Evolutionary conservation across 2,797 vertebrate genomes (phyloP).

Genomic region (Thamnophis elegans): DNA sequence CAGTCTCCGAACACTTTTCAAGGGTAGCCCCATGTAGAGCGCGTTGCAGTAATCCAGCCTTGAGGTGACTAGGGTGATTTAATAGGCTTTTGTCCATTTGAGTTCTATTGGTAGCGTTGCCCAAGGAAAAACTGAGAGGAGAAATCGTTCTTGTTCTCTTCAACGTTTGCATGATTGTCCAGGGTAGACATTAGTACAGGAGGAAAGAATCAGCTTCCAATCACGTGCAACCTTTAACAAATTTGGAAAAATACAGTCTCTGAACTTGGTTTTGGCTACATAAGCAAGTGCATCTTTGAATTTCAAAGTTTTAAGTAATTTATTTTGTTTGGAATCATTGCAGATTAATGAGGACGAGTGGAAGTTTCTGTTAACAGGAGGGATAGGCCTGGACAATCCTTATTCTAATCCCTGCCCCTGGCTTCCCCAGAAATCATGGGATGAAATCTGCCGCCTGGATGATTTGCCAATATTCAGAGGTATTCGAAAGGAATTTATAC

Average conservation of each 20-base stretch:
- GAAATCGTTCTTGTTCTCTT: not conserved
- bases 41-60: no score
- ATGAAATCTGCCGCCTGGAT: conserved; percentile 85
- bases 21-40: no score
- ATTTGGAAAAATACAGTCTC: not conserved
- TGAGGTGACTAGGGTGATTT: no score
- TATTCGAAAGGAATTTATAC: conserved; percentile 74
- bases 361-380: conserved; percentile 87
- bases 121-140: not conserved
- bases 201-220: not conserved
- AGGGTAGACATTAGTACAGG: not conserved
- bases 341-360: conserved; percentile 83
- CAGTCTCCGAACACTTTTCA: no score
- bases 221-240: not conserved
- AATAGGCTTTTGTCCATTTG: not conserved
- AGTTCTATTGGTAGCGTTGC: not conserved
- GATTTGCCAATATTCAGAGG: conserved; percentile 75
- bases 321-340: not conserved
- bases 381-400: conserved; percentile 86
- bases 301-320: not conserved
- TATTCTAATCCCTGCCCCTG: conserved; percentile 82
- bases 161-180: not conserved
- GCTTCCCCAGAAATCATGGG: conserved; percentile 87
- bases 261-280: no score
- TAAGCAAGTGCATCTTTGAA: not conserved